Base-by-base conservation (phyloP, 2,113 vertebrate species). In the Sorex araneus region DNA sequence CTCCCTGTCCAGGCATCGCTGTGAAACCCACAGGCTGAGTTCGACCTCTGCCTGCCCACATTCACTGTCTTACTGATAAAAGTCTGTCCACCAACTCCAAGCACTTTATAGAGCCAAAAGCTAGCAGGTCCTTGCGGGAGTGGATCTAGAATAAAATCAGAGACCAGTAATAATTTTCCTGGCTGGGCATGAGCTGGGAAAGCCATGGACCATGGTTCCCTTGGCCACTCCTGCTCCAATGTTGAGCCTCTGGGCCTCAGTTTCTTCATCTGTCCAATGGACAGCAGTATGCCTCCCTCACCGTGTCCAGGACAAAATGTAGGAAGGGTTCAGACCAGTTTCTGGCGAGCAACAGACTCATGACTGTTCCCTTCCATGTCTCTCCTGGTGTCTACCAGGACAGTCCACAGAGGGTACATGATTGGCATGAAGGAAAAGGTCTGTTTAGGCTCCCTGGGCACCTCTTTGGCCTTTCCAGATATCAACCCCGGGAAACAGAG, bases 261-360 rank as follows among this genome's bases (percentile, higher is more conserved):
- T 76, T 77, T 89, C 77, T 63, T 43, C n/a, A 30, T 81, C 43
- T 60, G 4, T 47, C 16, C 79, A 40, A 71, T 8, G 43, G 40
- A 64, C 27, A 67, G 30, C 32, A 32, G 6, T 12, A 1, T 10
- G 47, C 57, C 21, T 6, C 36, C 30, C 34, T 64, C 12, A 27
- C 2, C 45, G 66, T 12, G 70, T 7, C 30, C 23, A 12, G 57
- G 80, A 13, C 12, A 9, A 87, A 6, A 34, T 15, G 67, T 0
- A 0, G 4, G 34, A 43, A 30, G 32, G 9, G 4, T 2, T 9
- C 12, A 32, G 79, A n/a, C 57, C 5, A 2, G 8, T 36, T 13
- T 50, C 40, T 23, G 67, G 1, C 1, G 71, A 28, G 28, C 4
- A 0, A 21, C 21, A 23, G 13, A 43, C 6, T 1, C 10, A 2